A percentile compares a stretch with the other conserved stretches of the same genome.
These are phyloP conservation scores for Carterocephalus palaemon DNA, from an alignment of 2,888 invertebrate genomes.

Conservation along the genomic window DNA sequence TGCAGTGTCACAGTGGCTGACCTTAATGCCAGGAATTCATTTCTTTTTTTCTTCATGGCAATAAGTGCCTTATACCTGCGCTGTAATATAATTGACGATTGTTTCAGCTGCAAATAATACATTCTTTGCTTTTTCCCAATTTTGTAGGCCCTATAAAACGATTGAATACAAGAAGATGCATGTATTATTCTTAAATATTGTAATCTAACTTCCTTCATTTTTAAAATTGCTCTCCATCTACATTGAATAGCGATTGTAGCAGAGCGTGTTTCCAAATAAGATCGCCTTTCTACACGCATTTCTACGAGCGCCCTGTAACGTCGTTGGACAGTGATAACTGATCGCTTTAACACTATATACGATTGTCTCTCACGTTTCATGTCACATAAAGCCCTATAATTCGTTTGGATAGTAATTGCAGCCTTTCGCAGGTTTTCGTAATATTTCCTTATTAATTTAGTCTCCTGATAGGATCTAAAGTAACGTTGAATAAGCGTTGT, in stretches of 20 bases:
- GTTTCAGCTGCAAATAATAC: slow-evolving; percentile 48
- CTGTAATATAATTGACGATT: slow-evolving; percentile 46
- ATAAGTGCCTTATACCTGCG: slow-evolving; percentile 50
- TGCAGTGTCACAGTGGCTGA: slow-evolving; percentile 44
- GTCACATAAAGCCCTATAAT: slow-evolving; percentile 48
- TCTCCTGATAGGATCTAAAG: slow-evolving; percentile 46
- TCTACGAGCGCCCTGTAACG: slow-evolving; percentile 54
- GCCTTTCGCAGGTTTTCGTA: slow-evolving; percentile 59
- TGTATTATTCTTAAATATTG: slow-evolving; percentile 53
- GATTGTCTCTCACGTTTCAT: slow-evolving; percentile 53
- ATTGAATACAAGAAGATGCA: slow-evolving; percentile 62
- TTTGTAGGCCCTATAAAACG: slow-evolving; percentile 49
- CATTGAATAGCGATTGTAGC: slow-evolving; percentile 44
- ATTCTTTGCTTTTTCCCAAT: slow-evolving; percentile 44
- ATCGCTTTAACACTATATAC: slow-evolving; percentile 48
- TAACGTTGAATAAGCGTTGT: slow-evolving; percentile 44
- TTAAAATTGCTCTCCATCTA: slow-evolving; percentile 54
- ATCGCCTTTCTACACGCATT: slow-evolving; percentile 48
- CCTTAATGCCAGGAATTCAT: slow-evolving; percentile 41
- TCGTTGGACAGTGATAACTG: slow-evolving; percentile 51
- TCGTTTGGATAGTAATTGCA: slow-evolving; percentile 58
- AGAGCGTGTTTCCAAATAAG: slow-evolving; percentile 42
- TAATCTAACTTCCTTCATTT: slow-evolving; percentile 51
- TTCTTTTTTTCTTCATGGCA: slow-evolving; percentile 46
- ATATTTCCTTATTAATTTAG: slow-evolving; percentile 41